These are phyloP conservation scores for Calidris pugnax DNA, from an alignment of 2,113 vertebrate species.

Conservation along the genomic window DNA sequence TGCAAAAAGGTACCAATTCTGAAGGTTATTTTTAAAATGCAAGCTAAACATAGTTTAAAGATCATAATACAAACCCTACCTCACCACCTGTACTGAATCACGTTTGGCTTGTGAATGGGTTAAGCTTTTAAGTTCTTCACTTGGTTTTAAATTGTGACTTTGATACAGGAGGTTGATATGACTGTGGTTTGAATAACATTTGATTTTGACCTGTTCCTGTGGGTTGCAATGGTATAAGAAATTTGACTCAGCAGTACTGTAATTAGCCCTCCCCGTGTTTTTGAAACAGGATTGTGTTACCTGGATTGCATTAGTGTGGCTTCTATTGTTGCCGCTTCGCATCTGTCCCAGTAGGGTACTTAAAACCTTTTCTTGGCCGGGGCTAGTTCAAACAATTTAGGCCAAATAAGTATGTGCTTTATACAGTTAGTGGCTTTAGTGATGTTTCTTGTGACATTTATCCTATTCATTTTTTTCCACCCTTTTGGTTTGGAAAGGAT, in stretches of 20 bases:
- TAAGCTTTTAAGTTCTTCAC: conserved; percentile 79
- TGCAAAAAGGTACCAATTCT: not conserved
- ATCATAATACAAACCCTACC: conserved; percentile 7
- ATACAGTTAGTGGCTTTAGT: conserved; percentile 76
- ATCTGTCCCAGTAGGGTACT: conserved; percentile 84
- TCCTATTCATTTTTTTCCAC: conserved; percentile 62
- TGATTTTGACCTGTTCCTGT: conserved; percentile 84
- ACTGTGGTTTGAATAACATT: conserved; percentile 84
- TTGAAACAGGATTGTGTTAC: conserved; percentile 85
- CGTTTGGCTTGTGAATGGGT: conserved; percentile 70
- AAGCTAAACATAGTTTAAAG: conserved; percentile 8
- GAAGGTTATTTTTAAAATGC: conserved; percentile 19
- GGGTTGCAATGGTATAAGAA: conserved; percentile 79
- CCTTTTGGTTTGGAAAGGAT: conserved; percentile 65
- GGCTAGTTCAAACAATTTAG: conserved; percentile 82
- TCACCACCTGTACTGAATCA: conserved; percentile 39
- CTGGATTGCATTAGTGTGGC: conserved; percentile 83
- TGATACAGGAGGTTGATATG: conserved; percentile 79
- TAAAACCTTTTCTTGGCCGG: conserved; percentile 81
- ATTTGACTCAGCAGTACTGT: conserved; percentile 83
- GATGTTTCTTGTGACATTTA: conserved; percentile 77
- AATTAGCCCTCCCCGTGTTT: conserved; percentile 80
- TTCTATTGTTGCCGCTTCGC: conserved; percentile 81
- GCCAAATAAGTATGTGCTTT: conserved; percentile 80
- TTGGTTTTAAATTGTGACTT: conserved; percentile 80